Evolutionary conservation across 2,797 vertebrate genomes (phyloP).

Genomic region (Halcyon chelicuti): DNA sequence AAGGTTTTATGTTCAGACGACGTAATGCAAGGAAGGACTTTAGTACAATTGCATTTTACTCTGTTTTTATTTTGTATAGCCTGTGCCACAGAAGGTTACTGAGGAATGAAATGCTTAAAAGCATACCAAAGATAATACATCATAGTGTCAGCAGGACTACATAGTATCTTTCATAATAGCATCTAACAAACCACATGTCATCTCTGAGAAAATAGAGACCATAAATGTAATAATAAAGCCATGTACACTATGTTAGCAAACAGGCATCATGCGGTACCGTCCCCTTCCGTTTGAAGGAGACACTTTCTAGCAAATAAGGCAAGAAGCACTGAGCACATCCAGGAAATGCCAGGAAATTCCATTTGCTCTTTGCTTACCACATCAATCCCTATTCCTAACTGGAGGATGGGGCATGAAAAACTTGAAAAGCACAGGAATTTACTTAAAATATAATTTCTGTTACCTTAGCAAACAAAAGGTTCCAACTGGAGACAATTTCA

Average conservation of each 20-base stretch:
- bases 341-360: background rate
- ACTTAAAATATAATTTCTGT: background rate
- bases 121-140: background rate
- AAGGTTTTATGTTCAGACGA: background rate
- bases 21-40: background rate
- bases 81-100: background rate
- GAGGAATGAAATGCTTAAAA: background rate
- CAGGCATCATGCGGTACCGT: rapidly evolving
- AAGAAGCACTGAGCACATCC: background rate
- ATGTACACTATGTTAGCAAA: background rate
- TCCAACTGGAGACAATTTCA: background rate
- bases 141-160: background rate
- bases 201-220: background rate
- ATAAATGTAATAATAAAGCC: background rate
- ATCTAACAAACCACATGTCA: background rate
- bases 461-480: background rate
- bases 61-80: background rate
- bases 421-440: background rate
- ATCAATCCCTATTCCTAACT: background rate
- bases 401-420: background rate
- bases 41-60: background rate
- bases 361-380: background rate
- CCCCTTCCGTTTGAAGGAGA: background rate
- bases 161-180: background rate
- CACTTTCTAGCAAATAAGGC: background rate